Conservation (phyloP, 2,797 vertebrate species). For the Rhodeus uyekii region DNA sequence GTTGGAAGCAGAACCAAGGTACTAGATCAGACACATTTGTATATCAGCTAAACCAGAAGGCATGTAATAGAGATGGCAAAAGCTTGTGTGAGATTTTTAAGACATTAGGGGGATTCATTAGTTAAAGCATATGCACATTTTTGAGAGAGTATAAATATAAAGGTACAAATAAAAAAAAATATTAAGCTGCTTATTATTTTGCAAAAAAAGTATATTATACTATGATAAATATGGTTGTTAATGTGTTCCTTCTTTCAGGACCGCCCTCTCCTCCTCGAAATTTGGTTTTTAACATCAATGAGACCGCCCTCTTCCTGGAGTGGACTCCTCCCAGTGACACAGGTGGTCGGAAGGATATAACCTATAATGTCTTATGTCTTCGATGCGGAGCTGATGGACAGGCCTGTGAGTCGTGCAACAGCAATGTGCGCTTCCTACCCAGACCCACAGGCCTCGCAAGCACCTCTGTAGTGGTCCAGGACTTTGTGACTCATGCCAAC, state of each 20-base stretch:
- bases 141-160: no score
- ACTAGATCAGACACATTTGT: slow-evolving; percentile 30
- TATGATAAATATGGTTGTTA: not conserved
- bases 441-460: slow-evolving; percentile 86
- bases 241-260: slow-evolving; percentile 70
- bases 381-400: slow-evolving; percentile 79
- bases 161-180: not conserved
- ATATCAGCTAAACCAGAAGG: slow-evolving; percentile 21
- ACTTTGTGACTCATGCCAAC: slow-evolving; percentile 88
- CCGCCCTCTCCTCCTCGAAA: slow-evolving; percentile 94
- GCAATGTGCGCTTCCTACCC: slow-evolving; percentile 90
- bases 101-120: not conserved
- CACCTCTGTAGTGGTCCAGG: slow-evolving; percentile 88
- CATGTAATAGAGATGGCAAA: not conserved
- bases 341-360: slow-evolving; percentile 92
- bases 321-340: slow-evolving; percentile 93
- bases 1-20: slow-evolving; percentile 24
- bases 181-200: slow-evolving; percentile 5
- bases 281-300: slow-evolving; percentile 91
- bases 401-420: slow-evolving; percentile 87
- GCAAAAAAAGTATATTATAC: no score
- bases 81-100: not conserved
- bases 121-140: not conserved
- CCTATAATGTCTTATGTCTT: slow-evolving; percentile 92
- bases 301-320: slow-evolving; percentile 93